A percentile compares a stretch with the other conserved stretches of the same genome.
Conservation (phyloP, 2,888 invertebrate genomes). For the Coelinius sp. region DNA sequence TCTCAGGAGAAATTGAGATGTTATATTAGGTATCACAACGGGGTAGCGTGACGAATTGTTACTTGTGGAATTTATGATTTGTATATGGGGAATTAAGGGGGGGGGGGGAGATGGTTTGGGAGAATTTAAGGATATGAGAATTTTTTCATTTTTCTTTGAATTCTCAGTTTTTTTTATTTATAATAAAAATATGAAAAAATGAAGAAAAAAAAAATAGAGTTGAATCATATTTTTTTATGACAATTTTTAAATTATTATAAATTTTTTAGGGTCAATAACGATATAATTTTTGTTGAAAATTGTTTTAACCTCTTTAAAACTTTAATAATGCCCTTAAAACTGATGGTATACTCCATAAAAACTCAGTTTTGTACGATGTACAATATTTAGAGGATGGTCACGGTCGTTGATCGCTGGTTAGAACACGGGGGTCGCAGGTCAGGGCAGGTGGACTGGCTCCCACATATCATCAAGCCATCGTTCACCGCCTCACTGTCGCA, state of each 20-base stretch:
- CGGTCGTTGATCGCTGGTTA: conserved; percentile 21
- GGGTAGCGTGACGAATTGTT: conserved; percentile 57
- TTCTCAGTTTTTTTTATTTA: too few species aligned
- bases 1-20: conserved; percentile 54
- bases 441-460: conserved; percentile 57
- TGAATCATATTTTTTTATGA: too few species aligned
- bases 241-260: too few species aligned
- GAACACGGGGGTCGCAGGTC: conserved; percentile 39
- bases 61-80: conserved; percentile 50
- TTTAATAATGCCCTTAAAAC: background rate
- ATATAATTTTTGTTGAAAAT: too few species aligned
- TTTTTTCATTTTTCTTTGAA: too few species aligned
- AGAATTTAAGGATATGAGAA: background rate
- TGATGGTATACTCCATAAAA: background rate
- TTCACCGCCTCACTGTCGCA: conserved; percentile 36
- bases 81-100: conserved; percentile 48
- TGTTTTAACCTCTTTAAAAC: background rate
- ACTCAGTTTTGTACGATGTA: conserved; percentile 4
- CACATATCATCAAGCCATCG: conserved; percentile 44
- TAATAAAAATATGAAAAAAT: too few species aligned
- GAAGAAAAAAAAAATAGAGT: too few species aligned
- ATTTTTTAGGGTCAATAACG: too few species aligned
- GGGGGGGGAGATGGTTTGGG: background rate
- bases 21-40: conserved; percentile 54
- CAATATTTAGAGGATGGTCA: conserved; percentile 34